Conservation (phyloP, 2,888 invertebrate species). For the Conistra vaccinii region DNA sequence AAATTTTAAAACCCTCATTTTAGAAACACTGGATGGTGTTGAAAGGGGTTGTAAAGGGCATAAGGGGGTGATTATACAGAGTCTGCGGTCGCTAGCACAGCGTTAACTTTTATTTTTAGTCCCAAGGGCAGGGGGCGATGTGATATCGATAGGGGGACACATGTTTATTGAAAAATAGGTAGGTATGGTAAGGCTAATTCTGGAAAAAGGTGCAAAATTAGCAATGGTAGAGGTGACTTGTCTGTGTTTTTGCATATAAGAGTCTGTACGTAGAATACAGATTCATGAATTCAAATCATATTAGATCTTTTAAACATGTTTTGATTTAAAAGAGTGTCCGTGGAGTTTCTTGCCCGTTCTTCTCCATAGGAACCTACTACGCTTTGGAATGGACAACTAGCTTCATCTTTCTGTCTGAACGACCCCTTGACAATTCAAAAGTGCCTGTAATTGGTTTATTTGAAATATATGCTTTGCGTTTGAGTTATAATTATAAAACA, state of each 20-base stretch:
- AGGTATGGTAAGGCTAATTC: background rate
- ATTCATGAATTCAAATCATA: background rate
- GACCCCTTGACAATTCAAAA: too few relatives aligned
- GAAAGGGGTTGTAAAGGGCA: conserved; percentile 24
- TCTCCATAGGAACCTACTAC: too few relatives aligned
- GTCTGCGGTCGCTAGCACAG: conserved; percentile 5
- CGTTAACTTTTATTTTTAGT: conserved; percentile 59
- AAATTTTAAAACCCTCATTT: conserved; percentile 21
- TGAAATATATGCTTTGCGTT: too few relatives aligned
- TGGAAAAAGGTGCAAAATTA: conserved; percentile 1
- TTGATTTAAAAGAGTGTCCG: too few relatives aligned
- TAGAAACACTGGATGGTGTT: conserved; percentile 6
- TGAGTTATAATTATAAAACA: too few relatives aligned
- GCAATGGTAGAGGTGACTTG: background rate
- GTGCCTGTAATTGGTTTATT: too few relatives aligned
- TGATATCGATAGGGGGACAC: conserved; percentile 5
- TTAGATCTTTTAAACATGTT: too few relatives aligned
- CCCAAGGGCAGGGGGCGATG: conserved; percentile 47
- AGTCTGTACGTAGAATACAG: background rate
- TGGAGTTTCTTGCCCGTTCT: too few relatives aligned
- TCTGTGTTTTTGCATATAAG: background rate
- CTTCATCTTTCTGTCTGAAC: too few relatives aligned
- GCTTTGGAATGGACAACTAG: too few relatives aligned
- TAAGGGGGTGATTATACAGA: conserved; percentile 35
- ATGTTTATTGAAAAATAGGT: conserved; percentile 18